Evolutionary conservation across 2,888 invertebrate species (phyloP), one percentile per base, ranked within the genome.

Genomic region (Loripinus fragilis): DNA sequence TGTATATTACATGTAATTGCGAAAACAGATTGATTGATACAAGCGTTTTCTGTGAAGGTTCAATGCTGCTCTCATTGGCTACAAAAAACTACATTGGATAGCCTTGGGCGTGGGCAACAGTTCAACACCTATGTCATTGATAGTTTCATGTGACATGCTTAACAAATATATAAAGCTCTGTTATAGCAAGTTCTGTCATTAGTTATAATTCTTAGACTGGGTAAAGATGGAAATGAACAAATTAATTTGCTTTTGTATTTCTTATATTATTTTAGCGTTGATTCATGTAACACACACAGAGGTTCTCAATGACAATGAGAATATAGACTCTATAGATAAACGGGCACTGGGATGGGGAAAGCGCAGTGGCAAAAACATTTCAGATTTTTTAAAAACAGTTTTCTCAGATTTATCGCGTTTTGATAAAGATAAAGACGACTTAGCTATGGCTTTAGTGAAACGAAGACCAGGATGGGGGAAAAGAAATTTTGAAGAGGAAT

Each of bases 321-420:
- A 73, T 38, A 73, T 52, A n/a, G 78, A 77, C 35, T 52, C 67
- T 25, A 33, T 84, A 12, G 81, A 82, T 30, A 88, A 87, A 76
- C 68, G 87, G 41, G 79, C 82, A n/a, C 86, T 88, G 5, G 88
- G 87, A 28, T 88, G 88, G 89, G 88, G 87, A 0, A 89, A 89
- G 71, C 64, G 87, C 60, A 73, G 70, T 68, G 52, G 69, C 28
- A 60, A 69, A 20, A 78, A 72, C 52, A 74, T 67, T 55, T 28
- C 80, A 30, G 78, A 78, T 52, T 80, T 79, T 70, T 75, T 82
- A 50, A 75, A 83, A 41, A 48, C 66, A 23, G 80, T 81, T 64
- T 68, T 81, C 38, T 71, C 78, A 30, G 81, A 86, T 69, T 71
- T 75, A 68, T 80, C 82, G 17, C 42, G 78, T n/a, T 78, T 74